Base-by-base conservation (phyloP, 2,888 invertebrate species). In the Volucella bombylans region DNA sequence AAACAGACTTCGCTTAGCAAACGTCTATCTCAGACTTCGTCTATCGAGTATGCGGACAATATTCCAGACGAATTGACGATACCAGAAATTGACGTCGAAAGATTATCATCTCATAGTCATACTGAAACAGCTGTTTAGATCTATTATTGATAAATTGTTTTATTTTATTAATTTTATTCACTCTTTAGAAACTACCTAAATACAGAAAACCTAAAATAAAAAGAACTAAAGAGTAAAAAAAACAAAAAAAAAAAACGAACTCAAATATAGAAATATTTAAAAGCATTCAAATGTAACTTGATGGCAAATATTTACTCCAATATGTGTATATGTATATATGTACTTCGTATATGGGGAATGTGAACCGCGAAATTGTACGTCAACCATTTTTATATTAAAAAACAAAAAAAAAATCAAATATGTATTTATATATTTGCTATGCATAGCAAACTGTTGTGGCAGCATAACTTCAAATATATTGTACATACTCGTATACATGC, bases 1-100 rank as follows among this genome's bases (percentile, higher is more conserved):
- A 97, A 97, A 94, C 97, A 97, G 94, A 95, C 97, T 91, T 97
- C 97, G 92, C 94, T 97, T 89, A 96, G 95, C 92, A 97, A 97
- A 94, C 96, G 97, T 92, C 95, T 97, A 93, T 97, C 97, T 91
- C 97, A 97, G 93, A 94, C 96, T 93, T 96, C 97, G 93, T 96
- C 96, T 94, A 95, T 97, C 93, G 97, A 97, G 93, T 97, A 96
- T 93, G 96, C 95, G 90, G 96, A 96, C 93, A 95, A 96, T 93
- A 95, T 96, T 93, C 96, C 96, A 90, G 96, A 96, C 92, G 95
- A 96, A 92, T 94, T 97, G 91, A 95, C 96, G 93, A 96, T 97
- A 92, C 96, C 96, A 90, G 97, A 97, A 94, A 95, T 97, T 92
- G 97, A 97, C 93, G 96, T 97, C 91, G 97, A 97, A 93, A 95